Evolutionary conservation across 1,140 invertebrate genomes (phyloP).

Genomic region (Adelges cooleyi): DNA sequence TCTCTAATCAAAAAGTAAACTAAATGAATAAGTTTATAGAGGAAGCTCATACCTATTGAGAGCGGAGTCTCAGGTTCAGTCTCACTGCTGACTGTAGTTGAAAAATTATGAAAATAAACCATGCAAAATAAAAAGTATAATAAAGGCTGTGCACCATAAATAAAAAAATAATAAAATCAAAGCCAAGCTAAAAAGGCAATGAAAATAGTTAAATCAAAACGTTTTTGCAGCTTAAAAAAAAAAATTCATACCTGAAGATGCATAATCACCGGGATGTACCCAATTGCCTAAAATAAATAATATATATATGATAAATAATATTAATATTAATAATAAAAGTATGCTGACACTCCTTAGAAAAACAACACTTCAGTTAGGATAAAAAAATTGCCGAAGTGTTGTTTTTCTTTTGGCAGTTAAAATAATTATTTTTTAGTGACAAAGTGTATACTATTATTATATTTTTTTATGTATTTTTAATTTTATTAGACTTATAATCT

Average conservation of each 20-base stretch:
- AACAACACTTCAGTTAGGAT: no score
- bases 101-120: constrained; percentile 7
- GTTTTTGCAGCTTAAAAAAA: no score
- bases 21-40: no score
- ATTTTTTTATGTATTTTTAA: no score
- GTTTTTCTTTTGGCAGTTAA: no score
- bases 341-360: no score
- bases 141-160: neutral
- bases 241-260: constrained; percentile 80
- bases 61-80: constrained; percentile 20
- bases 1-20: no score
- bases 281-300: constrained; percentile 66
- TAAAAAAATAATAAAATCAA: neutral
- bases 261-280: constrained; percentile 97
- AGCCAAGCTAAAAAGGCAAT: constrained; percentile 8
- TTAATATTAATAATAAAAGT: constrained; percentile 29
- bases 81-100: constrained; percentile 24
- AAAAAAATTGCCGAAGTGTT: no score
- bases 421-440: no score
- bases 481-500: no score
- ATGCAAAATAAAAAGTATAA: constrained; percentile 19
- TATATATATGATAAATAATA: neutral
- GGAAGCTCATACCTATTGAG: constrained; percentile 1
- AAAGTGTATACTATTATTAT: no score
- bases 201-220: neutral